Evolutionary conservation across 2,888 invertebrate genomes (phyloP), one percentile per base, ranked within the genome.

Genomic region (Brenthis ino): DNA sequence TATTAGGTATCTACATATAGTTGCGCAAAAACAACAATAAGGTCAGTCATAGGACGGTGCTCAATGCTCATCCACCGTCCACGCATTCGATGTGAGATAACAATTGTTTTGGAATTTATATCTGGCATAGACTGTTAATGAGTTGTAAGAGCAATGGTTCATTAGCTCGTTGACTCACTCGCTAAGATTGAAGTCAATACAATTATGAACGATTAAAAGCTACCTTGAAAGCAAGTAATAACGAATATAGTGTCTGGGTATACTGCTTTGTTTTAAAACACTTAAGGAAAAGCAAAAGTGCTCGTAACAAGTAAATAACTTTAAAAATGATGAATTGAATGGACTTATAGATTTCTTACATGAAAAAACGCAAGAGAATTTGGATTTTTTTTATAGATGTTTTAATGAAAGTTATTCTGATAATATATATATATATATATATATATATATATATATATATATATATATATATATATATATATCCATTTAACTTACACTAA

Each of bases 11-110:
- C 13, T 56, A n/a, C 11, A 57, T 33, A 43, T 53, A 14, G 48
- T 57, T 20, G 48, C 13, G 57, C 37, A 65, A 48, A 51, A 14
- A 16, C 24, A 37, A 48, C 43, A 63, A 57, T 50, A 61, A 67
- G 67, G 65, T 65, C 69, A 69, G 57, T 53, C 48, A 57, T 64
- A 71, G 69, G 69, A 64, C 65, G 56, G 55, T n/a, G 53, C 24
- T 55, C 53, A 6, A 20, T 20, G 20, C 20, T 20, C 20, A 20
- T 20, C 20, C 20, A 20, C 20, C 20, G 20, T 48, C 57, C 55
- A 64, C 56, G 64, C 56, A 57, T 53, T 51, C n/a, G 24, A 64
- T 71, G 64, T 51, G 54, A 72, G 63, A 72, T 72, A 72, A 70
- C 58, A 65, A 70, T 64, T 63, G 72, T 70, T 70, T 58, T 65